Evolutionary conservation across 1,140 invertebrate genomes (phyloP).

Genomic region (Microvelia longipes): DNA sequence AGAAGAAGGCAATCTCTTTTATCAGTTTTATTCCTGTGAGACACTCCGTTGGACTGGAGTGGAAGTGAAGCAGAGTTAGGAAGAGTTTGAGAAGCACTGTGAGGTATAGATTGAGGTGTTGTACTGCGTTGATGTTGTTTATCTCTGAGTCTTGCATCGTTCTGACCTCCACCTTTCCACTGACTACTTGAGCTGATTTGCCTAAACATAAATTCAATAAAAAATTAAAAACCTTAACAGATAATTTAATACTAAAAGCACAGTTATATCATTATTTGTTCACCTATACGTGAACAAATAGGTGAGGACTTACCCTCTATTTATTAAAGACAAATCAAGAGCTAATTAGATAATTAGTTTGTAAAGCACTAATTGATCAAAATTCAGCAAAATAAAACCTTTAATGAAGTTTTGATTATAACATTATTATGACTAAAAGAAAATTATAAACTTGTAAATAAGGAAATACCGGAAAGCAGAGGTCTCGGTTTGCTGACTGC

Average conservation of each 20-base stretch:
- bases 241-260: too few relatives aligned
- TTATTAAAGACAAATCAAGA: too few relatives aligned
- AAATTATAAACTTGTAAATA: too few relatives aligned
- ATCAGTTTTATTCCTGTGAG: conserved; percentile 17
- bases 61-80: not conserved
- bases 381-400: too few relatives aligned
- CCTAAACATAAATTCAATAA: conserved; percentile 5
- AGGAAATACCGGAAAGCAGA: conserved; percentile 38
- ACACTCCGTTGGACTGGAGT: conserved; percentile 15
- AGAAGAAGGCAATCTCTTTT: conserved; percentile 16
- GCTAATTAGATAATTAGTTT: too few relatives aligned
- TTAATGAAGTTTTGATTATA: too few relatives aligned
- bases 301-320: too few relatives aligned
- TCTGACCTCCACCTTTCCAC: conserved; percentile 20
- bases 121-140: conserved; percentile 13
- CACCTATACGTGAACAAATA: too few relatives aligned
- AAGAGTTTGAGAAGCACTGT: not conserved
- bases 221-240: too few relatives aligned
- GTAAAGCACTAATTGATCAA: too few relatives aligned
- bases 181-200: conserved; percentile 19
- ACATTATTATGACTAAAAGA: too few relatives aligned
- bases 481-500: conserved; percentile 40
- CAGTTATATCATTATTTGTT: too few relatives aligned
- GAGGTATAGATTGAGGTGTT: conserved; percentile 2
- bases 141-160: not conserved